These are phyloP conservation scores for Phalanger gymnotis DNA, from an alignment of 2,797 vertebrate species.

Conservation along the genomic window DNA sequence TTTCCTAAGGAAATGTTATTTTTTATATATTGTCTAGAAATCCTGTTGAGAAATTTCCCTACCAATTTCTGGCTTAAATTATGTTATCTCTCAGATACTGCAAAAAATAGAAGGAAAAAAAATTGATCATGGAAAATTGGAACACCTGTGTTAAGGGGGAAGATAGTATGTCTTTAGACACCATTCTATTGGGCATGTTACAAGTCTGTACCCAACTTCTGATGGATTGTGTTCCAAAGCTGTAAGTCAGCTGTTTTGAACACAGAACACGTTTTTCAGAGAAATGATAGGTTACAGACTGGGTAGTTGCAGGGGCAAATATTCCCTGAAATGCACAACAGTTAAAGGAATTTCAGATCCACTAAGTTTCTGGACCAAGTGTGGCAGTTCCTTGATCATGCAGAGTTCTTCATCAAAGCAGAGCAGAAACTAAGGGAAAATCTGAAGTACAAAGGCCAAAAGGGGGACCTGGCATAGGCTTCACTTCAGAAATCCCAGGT, in stretches of 20 bases:
- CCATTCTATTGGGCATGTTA: background rate
- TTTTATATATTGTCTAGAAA: background rate
- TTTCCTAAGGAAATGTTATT: background rate
- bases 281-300: background rate
- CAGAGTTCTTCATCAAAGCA: background rate
- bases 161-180: background rate
- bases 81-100: background rate
- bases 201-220: background rate
- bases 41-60: background rate
- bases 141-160: background rate
- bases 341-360: background rate
- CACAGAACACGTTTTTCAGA: background rate
- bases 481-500: background rate
- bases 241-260: background rate
- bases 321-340: background rate
- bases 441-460: background rate
- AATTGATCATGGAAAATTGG: background rate
- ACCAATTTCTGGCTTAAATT: background rate
- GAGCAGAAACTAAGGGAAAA: background rate
- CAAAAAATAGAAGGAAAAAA: background rate
- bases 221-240: background rate
- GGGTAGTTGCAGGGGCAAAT: background rate
- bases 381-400: background rate
- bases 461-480: background rate
- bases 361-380: background rate